These are phyloP conservation scores for Rotaria socialis DNA, from an alignment of 2,888 invertebrate species.

Conservation along the genomic window DNA sequence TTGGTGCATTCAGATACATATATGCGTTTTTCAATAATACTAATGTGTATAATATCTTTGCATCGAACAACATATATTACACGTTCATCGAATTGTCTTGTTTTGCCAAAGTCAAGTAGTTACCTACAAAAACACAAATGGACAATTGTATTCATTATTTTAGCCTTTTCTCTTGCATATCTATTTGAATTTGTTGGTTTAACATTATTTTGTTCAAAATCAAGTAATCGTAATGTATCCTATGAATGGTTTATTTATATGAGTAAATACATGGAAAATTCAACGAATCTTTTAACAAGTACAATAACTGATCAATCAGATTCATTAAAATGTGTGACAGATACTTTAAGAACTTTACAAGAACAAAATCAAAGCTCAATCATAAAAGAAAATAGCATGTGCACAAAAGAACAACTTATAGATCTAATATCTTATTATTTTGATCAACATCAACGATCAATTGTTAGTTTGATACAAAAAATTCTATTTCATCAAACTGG, in stretches of 20 bases:
- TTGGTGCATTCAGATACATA: neutral
- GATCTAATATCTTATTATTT: neutral
- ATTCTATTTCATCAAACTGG: neutral
- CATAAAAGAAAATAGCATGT: neutral
- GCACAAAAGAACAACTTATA: neutral
- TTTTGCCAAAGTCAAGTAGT: neutral
- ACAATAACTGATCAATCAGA: neutral
- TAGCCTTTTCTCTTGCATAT: neutral
- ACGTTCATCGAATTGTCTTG: neutral
- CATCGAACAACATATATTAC: neutral
- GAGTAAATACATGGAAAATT: neutral
- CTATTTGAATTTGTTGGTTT: neutral
- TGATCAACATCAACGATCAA: neutral
- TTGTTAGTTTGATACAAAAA: constrained; percentile 1
- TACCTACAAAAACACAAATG: neutral
- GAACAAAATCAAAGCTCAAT: neutral
- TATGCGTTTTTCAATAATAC: neutral
- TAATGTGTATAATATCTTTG: neutral
- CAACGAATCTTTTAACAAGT: neutral
- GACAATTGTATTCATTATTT: neutral
- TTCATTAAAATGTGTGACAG: neutral
- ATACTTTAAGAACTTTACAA: neutral
- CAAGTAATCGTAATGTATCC: neutral
- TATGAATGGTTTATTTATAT: constrained; percentile 25
- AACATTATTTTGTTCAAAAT: constrained; percentile 30